Base-by-base conservation (phyloP, 2,797 vertebrate species). In the Notolepis coatsorum region DNA sequence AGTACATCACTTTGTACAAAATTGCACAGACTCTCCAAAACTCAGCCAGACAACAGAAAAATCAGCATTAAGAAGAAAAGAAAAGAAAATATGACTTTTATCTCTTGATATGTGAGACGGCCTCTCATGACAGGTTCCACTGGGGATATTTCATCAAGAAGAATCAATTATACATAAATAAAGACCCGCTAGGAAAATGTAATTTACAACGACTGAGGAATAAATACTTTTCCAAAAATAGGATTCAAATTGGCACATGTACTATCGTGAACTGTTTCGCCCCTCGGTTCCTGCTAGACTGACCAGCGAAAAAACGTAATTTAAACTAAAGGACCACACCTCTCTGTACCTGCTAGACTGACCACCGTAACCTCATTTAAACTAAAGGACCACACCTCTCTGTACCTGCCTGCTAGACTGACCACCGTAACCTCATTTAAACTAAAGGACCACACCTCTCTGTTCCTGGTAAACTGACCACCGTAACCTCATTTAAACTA, bases 1-100 rank as follows among this genome's bases (percentile, higher is more conserved):
- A 91, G 82, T 88, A 91, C 89, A 88, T 90, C 90, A 93, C 90
- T 93, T 92, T 87, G 85, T 93, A 93, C 91, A 93, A 92, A 93
- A 93, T 88, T 90, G 89, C 90, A 91, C 91, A 89, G 89, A 91
- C 89, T 89, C 82, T 86, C 90, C 78, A 90, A 91, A 92, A 91
- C 86, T 84, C 86, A 82, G 82, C 81, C 83, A 82, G 74, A 89
- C 80, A 86, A 88, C 84, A 86, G 77, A 89, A 86, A 77, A 57
- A 69, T 73, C 61, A 76, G 73, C 70, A 78, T 77, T 73, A 74
- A 83, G 67, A 67, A 80, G 74, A 76, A 84, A 88, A 84, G 65
- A 75, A 87, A 84, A 76, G 67, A 81, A 67, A 43, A 74, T 60
- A 24, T 69, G 61, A 68, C 66, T 57, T 18, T 25, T 45, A 78